A percentile compares a stretch with the other conserved stretches of the same genome.
These are phyloP conservation scores for Phylloscopus trochilus DNA, from an alignment of 2,113 vertebrate genomes.

Conservation along the genomic window DNA sequence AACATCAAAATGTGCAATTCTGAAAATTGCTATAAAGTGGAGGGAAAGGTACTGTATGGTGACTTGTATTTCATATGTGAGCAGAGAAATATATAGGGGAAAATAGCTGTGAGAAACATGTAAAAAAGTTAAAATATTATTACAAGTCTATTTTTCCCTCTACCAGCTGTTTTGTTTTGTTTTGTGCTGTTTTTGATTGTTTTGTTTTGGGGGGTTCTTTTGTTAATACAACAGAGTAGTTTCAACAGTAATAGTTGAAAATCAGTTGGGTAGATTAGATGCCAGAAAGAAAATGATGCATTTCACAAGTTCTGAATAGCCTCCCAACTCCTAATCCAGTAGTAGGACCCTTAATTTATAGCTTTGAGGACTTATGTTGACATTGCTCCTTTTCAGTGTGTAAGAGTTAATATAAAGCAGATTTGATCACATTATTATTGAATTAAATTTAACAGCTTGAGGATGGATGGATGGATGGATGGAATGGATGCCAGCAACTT, in stretches of 20 bases:
- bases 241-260: neutral
- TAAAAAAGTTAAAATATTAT: neutral
- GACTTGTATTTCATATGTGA: neutral
- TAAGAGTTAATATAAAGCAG: neutral
- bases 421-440: neutral
- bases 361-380: neutral
- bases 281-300: neutral
- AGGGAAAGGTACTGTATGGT: constrained; percentile 83
- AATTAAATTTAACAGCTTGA: neutral
- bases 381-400: neutral
- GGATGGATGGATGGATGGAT: neutral
- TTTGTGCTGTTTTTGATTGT: neutral
- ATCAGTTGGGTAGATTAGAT: neutral
- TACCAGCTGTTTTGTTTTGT: neutral
- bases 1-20: constrained; percentile 90
- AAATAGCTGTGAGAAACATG: neutral
- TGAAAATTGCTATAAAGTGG: constrained; percentile 93
- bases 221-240: neutral
- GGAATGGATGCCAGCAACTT: neutral
- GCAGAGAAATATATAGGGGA: neutral
- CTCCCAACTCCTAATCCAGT: neutral
- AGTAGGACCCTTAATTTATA: neutral
- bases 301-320: neutral
- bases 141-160: neutral
- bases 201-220: neutral